phyloP scores from a whole-genome alignment of 2,113 vertebrate species.

The Poeciliopsis retropinna region DNA sequence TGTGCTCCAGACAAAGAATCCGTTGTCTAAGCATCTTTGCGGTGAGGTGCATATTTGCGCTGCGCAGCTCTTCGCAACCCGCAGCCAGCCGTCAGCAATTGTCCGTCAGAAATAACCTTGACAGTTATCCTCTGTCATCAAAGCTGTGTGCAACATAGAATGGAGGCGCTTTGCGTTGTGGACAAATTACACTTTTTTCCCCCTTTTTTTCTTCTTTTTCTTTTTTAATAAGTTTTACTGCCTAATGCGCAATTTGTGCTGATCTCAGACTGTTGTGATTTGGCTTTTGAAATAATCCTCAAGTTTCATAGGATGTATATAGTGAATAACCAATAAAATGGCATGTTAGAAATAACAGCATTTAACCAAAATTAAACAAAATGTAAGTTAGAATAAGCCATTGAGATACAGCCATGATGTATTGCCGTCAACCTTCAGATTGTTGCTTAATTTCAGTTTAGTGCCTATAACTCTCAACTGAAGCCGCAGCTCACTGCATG shows the following conservation, averaged over 20 bases:
- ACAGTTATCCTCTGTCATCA: conserved; percentile 54
- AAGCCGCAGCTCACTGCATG: conserved; percentile 35
- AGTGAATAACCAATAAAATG: background rate
- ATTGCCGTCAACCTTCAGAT: conserved; percentile 46
- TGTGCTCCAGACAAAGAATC: conserved; percentile 50
- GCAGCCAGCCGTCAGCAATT: conserved; percentile 59
- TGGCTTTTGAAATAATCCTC: conserved; percentile 32
- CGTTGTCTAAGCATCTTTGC: conserved; percentile 65
- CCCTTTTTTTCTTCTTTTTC: background rate
- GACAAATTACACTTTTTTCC: conserved; percentile 7
- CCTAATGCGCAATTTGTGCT: conserved; percentile 13
- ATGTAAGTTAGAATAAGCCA: conserved; percentile 30
- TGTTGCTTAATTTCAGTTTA: conserved; percentile 69
- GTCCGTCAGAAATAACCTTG: conserved; percentile 71
- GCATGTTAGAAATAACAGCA: conserved; percentile 19
- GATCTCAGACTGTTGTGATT: conserved; percentile 26
- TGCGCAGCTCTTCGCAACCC: conserved; percentile 52
- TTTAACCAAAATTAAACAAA: conserved; percentile 32
- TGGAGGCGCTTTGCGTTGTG: background rate
- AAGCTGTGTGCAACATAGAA: conserved; percentile 14
- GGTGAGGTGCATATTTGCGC: conserved; percentile 36
- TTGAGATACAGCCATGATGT: conserved; percentile 30
- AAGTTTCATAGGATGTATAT: conserved; percentile 9
- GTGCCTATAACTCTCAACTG: conserved; percentile 61
- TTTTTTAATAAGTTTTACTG: conserved; percentile 14